A percentile compares a stretch with the other conserved stretches of the same genome.
Conservation (phyloP, 2,888 invertebrate species). For the Cheilosia grossa region DNA sequence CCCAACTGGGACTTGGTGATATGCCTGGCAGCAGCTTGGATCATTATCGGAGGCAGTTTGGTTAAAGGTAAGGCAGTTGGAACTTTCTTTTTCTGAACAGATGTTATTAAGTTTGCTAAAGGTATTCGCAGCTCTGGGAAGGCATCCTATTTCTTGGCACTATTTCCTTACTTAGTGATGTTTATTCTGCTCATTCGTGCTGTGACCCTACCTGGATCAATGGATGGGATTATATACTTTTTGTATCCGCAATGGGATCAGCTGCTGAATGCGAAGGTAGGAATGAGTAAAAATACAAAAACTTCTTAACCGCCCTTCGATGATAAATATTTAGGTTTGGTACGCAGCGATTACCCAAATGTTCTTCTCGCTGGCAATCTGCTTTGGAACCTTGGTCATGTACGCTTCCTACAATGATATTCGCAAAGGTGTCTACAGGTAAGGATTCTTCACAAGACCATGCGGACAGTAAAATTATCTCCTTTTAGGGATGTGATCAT, state of each 20-base stretch:
- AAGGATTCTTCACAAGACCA: too few relatives aligned
- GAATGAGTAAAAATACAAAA: neutral
- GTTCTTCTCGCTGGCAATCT: conserved; percentile 86
- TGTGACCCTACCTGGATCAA: conserved; percentile 86
- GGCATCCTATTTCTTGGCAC: conserved; percentile 88
- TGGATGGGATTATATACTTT: conserved; percentile 86
- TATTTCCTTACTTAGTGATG: conserved; percentile 87
- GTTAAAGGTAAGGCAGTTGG: conserved; percentile 83
- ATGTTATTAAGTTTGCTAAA: conserved; percentile 21
- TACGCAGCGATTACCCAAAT: conserved; percentile 87
- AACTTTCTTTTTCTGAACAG: neutral
- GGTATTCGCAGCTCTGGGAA: conserved; percentile 83
- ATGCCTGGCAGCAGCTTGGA: conserved; percentile 85
- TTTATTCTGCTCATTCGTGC: conserved; percentile 85
- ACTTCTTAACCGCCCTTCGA: neutral
- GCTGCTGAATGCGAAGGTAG: conserved; percentile 80
- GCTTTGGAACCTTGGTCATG: conserved; percentile 86
- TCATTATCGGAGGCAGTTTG: conserved; percentile 84
- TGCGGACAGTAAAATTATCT: neutral
- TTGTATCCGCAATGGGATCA: conserved; percentile 86
- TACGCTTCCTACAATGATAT: conserved; percentile 87
- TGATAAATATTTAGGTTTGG: conserved; percentile 84
- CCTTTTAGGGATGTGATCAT: conserved; percentile 89
- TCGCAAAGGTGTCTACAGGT: conserved; percentile 85
- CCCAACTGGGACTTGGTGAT: conserved; percentile 85